phyloP scores from a whole-genome alignment of 2,797 vertebrate genomes.

The Antennarius maculatus region DNA sequence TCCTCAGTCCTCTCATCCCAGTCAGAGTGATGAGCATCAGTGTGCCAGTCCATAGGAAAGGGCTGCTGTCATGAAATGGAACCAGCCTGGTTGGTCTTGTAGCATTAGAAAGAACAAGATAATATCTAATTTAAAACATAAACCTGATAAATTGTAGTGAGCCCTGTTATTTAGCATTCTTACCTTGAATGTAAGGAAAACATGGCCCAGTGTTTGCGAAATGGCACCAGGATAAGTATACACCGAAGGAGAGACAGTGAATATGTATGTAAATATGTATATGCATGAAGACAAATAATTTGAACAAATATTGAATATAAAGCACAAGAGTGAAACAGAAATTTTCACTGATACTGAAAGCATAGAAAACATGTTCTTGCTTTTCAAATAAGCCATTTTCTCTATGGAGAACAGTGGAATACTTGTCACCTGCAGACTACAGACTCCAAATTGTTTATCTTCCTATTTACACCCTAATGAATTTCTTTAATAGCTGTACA shows the following conservation, averaged over 20 bases:
- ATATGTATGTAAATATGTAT: conserved; percentile 15
- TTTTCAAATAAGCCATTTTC: not conserved
- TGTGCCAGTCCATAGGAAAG: not conserved
- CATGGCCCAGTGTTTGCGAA: not conserved
- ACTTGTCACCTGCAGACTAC: not conserved
- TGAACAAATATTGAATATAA: conserved; percentile 2
- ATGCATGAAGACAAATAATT: not conserved
- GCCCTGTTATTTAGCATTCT: not conserved
- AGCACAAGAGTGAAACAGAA: not conserved
- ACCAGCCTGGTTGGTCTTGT: not conserved
- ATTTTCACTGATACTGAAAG: not conserved
- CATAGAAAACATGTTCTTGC: not conserved
- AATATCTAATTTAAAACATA: not conserved
- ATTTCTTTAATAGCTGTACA: conserved; percentile 23
- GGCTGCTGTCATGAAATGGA: not conserved
- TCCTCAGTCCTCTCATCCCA: conserved; percentile 54
- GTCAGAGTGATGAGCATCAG: conserved; percentile 37
- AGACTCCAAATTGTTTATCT: conserved; percentile 12
- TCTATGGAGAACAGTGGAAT: not conserved
- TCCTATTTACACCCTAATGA: not conserved
- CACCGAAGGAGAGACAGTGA: too few relatives aligned
- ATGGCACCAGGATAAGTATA: conserved; percentile 9
- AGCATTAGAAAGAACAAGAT: not conserved
- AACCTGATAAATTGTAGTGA: not conserved
- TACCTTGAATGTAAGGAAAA: too few relatives aligned